These are phyloP conservation scores for Laupala kohalensis DNA, from an alignment of 1,140 invertebrate species.

Conservation along the genomic window DNA sequence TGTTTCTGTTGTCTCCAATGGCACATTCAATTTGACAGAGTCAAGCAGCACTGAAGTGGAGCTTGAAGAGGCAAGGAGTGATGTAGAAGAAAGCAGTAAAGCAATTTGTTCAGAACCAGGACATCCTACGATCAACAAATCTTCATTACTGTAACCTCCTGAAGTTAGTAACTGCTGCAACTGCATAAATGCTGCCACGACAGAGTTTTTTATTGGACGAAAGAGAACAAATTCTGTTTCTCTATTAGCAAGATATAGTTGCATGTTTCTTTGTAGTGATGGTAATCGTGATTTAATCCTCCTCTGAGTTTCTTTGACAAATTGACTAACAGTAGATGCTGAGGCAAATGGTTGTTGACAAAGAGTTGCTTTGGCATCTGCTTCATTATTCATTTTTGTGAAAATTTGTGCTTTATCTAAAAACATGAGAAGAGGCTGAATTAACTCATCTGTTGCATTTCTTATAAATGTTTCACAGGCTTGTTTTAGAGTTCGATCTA, in stretches of 20 bases:
- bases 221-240: conserved; percentile 95
- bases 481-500: conserved; percentile 79
- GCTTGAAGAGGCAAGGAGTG: conserved; percentile 31
- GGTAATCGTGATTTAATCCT: conserved; percentile 68
- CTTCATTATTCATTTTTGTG: neutral
- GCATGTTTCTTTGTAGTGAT: conserved; percentile 73
- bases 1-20: too few species aligned
- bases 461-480: conserved; percentile 87
- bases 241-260: conserved; percentile 87
- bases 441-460: conserved; percentile 61
- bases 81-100: conserved; percentile 68
- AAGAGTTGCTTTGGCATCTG: conserved; percentile 10
- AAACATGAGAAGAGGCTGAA: conserved; percentile 55
- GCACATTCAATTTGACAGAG: too few species aligned
- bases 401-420: conserved; percentile 45
- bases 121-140: conserved; percentile 69
- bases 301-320: conserved; percentile 45
- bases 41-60: too few species aligned
- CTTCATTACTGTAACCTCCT: conserved; percentile 64
- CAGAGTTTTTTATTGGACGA: conserved; percentile 81
- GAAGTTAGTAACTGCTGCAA: conserved; percentile 58
- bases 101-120: conserved; percentile 83
- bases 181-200: conserved; percentile 73
- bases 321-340: conserved; percentile 25
- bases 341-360: conserved; percentile 39